phyloP scores from a whole-genome alignment of 2,888 invertebrate species.

The Torymus tubicola region DNA sequence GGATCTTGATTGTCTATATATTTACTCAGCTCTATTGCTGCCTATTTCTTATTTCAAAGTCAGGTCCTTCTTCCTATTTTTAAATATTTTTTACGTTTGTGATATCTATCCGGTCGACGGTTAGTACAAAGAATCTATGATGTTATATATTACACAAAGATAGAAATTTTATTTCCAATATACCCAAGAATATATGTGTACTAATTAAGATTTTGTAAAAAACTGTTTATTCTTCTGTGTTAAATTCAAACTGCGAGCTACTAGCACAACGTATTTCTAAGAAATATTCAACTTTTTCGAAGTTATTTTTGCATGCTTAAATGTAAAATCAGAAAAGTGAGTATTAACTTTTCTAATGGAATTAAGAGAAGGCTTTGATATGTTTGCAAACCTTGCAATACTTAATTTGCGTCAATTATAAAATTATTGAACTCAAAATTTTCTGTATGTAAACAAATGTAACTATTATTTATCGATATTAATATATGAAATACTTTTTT shows the following conservation, averaged over 20 bases:
- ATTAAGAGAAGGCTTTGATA: constrained; percentile 10
- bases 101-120: constrained; percentile 23
- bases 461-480: constrained; percentile 2
- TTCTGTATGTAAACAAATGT: constrained; percentile 18
- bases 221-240: constrained; percentile 15
- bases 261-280: constrained; percentile 28
- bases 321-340: constrained; percentile 8
- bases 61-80: constrained; percentile 40
- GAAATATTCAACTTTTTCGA: constrained; percentile 37
- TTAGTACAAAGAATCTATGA: constrained; percentile 48
- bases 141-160: too few relatives aligned
- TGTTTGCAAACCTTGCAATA: constrained; percentile 24
- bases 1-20: not conserved
- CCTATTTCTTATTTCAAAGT: constrained; percentile 13
- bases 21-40: constrained; percentile 9
- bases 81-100: constrained; percentile 36
- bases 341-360: not conserved
- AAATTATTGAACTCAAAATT: constrained; percentile 7
- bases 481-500: constrained; percentile 15
- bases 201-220: constrained; percentile 25
- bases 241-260: constrained; percentile 11
- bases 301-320: constrained; percentile 27
- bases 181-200: constrained; percentile 50
- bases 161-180: constrained; percentile 14
- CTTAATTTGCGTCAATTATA: constrained; percentile 32